Evolutionary conservation across 2,113 vertebrate genomes (phyloP).

Genomic region (Brienomyrus longianalis): DNA sequence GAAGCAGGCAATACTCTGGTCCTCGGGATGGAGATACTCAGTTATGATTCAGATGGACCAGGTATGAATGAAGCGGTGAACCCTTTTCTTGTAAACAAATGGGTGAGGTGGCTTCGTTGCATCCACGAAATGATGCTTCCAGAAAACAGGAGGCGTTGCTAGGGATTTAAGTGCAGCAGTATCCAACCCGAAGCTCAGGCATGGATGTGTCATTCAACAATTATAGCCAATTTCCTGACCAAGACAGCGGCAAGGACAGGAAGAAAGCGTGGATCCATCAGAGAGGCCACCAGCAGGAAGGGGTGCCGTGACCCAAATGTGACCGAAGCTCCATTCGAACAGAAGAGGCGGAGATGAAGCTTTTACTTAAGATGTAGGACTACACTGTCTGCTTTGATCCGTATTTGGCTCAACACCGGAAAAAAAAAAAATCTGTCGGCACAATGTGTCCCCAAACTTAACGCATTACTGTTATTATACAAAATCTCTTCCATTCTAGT

Average conservation of each 20-base stretch:
- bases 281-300: neutral
- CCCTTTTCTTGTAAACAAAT: neutral
- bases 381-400: neutral
- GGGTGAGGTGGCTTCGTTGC: neutral
- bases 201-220: neutral
- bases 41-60: neutral
- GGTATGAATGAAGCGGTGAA: neutral
- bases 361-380: neutral
- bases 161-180: neutral
- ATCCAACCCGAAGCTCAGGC: neutral
- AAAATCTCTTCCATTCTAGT: neutral
- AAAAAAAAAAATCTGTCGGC: neutral
- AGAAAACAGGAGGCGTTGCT: neutral
- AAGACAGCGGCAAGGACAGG: neutral
- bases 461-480: neutral
- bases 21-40: neutral
- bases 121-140: neutral
- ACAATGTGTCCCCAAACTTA: neutral
- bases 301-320: neutral
- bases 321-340: neutral
- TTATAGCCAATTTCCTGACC: neutral
- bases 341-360: neutral
- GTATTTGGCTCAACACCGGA: neutral
- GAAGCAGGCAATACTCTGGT: neutral
- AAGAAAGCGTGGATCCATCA: neutral